These are phyloP conservation scores for Drosophila kohkoa DNA, from an alignment of 1,140 invertebrate genomes.

Conservation along the genomic window DNA sequence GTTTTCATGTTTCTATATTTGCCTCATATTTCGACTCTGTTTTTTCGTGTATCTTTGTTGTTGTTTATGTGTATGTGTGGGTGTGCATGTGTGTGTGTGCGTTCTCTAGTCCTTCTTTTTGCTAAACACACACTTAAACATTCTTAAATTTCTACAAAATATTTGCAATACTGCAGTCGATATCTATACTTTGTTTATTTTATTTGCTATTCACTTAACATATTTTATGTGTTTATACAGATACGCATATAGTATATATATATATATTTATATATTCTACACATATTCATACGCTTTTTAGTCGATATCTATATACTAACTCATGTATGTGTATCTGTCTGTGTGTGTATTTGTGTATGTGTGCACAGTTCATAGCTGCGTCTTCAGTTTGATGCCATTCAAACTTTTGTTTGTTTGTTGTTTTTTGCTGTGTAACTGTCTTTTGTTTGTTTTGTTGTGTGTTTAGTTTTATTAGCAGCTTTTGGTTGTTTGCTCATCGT, in stretches of 20 bases:
- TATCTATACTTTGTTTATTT: constrained; percentile 80
- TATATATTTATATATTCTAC: constrained; percentile 42
- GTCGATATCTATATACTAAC: constrained; percentile 50
- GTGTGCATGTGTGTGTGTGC: constrained; percentile 35
- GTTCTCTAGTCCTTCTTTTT: constrained; percentile 58
- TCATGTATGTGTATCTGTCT: constrained; percentile 23
- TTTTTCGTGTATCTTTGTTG: constrained; percentile 3
- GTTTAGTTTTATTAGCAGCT: constrained; percentile 72
- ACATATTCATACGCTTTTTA: constrained; percentile 12
- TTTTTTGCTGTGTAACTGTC: not conserved
- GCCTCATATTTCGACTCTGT: constrained; percentile 50
- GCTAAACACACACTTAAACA: constrained; percentile 73
- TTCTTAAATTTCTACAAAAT: constrained; percentile 85
- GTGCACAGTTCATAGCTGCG: constrained; percentile 38
- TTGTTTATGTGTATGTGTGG: not conserved
- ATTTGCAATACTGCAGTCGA: constrained; percentile 85
- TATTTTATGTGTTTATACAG: constrained; percentile 71
- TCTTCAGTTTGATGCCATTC: constrained; percentile 52
- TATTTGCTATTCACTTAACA: constrained; percentile 80
- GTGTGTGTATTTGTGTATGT: constrained; percentile 22
- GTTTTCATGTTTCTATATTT: constrained; percentile 47
- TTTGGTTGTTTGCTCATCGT: constrained; percentile 84
- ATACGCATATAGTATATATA: constrained; percentile 48
- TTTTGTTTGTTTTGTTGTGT: constrained; percentile 48
- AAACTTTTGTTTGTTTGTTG: constrained; percentile 36